Percentiles rank a stretch among this genome's conserved stretches.
phyloP scores from a whole-genome alignment of 2,797 vertebrate species.

The Cynodonichthys magdalenae region DNA sequence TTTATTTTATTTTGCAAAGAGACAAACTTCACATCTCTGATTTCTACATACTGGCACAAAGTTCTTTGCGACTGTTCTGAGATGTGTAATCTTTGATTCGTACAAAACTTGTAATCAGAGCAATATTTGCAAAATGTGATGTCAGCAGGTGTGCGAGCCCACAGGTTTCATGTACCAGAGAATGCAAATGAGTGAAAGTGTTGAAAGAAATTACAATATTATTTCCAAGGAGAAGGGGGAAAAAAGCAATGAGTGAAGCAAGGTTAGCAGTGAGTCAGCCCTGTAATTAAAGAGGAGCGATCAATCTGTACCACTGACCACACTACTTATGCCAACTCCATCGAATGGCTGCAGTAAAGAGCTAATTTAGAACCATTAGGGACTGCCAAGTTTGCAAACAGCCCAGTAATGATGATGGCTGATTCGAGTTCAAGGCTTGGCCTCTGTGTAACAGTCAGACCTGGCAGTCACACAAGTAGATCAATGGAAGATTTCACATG shows the following conservation, averaged over 20 bases:
- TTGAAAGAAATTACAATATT: conserved; percentile 67
- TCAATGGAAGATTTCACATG: conserved; percentile 42
- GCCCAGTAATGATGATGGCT: conserved; percentile 84
- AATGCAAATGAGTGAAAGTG: conserved; percentile 52
- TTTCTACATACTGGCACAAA: conserved; percentile 14
- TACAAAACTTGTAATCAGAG: conserved; percentile 28
- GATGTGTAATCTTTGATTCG: conserved; percentile 31
- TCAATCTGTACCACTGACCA: conserved; percentile 83
- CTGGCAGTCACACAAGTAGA: conserved; percentile 49
- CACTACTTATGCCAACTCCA: conserved; percentile 82
- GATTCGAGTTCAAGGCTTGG: conserved; percentile 79
- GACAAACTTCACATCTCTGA: conserved; percentile 17
- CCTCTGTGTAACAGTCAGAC: conserved; percentile 74
- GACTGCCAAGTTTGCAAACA: conserved; percentile 86
- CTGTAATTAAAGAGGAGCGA: conserved; percentile 84
- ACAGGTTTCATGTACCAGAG: conserved; percentile 5
- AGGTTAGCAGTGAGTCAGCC: conserved; percentile 71
- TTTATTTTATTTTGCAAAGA: conserved; percentile 10
- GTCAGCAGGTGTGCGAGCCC: conserved; percentile 5
- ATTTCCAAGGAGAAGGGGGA: conserved; percentile 32
- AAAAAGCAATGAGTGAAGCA: conserved; percentile 46
- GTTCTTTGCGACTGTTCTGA: conserved; percentile 8
- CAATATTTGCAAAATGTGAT: conserved; percentile 2
- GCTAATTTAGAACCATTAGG: conserved; percentile 87
- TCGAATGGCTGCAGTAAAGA: conserved; percentile 81